These are phyloP conservation scores for Atethmia centrago DNA, from an alignment of 2,888 invertebrate genomes.

Conservation along the genomic window DNA sequence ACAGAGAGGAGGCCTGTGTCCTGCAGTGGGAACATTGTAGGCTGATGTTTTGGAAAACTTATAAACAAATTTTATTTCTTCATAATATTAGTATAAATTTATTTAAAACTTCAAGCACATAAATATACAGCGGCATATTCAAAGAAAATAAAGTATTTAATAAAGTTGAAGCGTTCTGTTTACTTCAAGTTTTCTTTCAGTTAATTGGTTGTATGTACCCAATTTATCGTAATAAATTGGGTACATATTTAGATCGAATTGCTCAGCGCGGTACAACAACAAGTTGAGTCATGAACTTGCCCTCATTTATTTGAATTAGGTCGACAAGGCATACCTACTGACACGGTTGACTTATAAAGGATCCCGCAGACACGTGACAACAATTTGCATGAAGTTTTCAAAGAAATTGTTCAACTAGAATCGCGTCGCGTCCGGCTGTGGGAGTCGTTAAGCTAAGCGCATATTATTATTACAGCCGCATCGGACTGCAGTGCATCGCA, in stretches of 20 bases:
- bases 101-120: too few relatives aligned
- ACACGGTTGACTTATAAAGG: background rate
- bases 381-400: too few relatives aligned
- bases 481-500: background rate
- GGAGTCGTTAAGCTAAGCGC: background rate
- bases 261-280: background rate
- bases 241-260: constrained; percentile 19
- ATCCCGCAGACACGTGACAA: too few relatives aligned
- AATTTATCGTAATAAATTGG: background rate
- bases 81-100: too few relatives aligned
- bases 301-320: constrained; percentile 5
- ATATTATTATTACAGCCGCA: background rate
- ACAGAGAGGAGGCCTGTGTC: too few relatives aligned
- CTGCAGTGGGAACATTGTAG: too few relatives aligned
- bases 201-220: constrained; percentile 13
- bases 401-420: too few relatives aligned
- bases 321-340: background rate
- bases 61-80: too few relatives aligned
- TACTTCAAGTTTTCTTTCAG: background rate
- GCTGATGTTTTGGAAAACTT: too few relatives aligned
- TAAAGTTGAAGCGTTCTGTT: constrained; percentile 6
- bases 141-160: constrained; percentile 9
- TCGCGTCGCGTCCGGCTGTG: too few relatives aligned
- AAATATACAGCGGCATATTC: too few relatives aligned
- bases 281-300: constrained; percentile 24